These are phyloP conservation scores for Blennius ocellaris DNA, from an alignment of 2,113 vertebrate species.

Conservation along the genomic window DNA sequence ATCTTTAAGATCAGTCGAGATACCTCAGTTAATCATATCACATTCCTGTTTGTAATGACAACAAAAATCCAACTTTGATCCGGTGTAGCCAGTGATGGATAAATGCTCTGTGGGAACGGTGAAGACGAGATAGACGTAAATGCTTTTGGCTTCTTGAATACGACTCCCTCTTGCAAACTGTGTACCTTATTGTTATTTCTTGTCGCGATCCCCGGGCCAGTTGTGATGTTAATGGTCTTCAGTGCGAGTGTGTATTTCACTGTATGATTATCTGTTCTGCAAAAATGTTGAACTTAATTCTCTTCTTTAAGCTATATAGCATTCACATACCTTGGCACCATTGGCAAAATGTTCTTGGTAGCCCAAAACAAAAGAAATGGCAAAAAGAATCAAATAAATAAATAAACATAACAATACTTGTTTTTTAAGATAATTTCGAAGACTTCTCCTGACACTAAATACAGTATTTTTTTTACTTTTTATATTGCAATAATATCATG, in stretches of 20 bases:
- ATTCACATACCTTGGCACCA: constrained; percentile 99
- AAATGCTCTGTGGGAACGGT: constrained; percentile 58
- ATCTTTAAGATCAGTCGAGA: constrained; percentile 65
- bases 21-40: constrained; percentile 48
- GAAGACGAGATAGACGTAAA: constrained; percentile 65
- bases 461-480: constrained; percentile 93
- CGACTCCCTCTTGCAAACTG: constrained; percentile 63
- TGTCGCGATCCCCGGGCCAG: constrained; percentile 77
- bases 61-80: constrained; percentile 38
- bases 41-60: constrained; percentile 66
- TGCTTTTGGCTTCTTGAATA: constrained; percentile 50
- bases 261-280: constrained; percentile 97
- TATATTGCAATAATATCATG: constrained; percentile 98
- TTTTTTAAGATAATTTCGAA: constrained; percentile 93
- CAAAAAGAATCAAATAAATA: constrained; percentile 63
- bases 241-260: constrained; percentile 87
- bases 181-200: constrained; percentile 66
- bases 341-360: constrained; percentile 97
- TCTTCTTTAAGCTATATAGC: constrained; percentile 93
- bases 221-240: constrained; percentile 89
- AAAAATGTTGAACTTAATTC: constrained; percentile 90
- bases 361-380: constrained; percentile 84
- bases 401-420: constrained; percentile 94
- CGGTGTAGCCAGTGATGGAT: constrained; percentile 45
- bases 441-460: constrained; percentile 98